Evolutionary conservation across 2,797 vertebrate genomes (phyloP), one percentile per base, ranked within the genome.

Genomic region (Echeneis naucrates): DNA sequence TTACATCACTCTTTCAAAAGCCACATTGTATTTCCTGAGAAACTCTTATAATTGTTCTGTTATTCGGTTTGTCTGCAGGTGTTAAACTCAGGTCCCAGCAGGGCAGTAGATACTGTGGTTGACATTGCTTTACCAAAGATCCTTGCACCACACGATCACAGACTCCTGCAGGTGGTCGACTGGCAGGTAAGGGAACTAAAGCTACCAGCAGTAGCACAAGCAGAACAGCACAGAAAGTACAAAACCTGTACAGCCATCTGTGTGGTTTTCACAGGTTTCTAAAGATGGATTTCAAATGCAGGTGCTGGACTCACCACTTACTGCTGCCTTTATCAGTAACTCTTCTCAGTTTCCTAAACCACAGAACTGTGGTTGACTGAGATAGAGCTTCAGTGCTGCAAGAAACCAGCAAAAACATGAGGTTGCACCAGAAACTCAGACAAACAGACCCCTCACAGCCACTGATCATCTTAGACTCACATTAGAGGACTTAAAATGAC

Each of bases 1-100:
- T 8, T 45, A 45, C 8, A 9, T 21, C 10, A 23, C n/a, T 24
- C 13, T 50, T 12, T 50, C 13, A 12, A 48, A 24, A 23, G 21
- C 21, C 48, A 48, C 47, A 23, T 12, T 48, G 48, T 48, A 14
- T 26, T 42, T n/a, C 42, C 40, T 45, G 19, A 21, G 47, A 3
- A 10, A 8, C 4, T 19, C 30, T 24, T 2, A 24, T 38, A n/a
- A n/a, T n/a, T n/a, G 23, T 33, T 16, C n/a, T 71, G 40, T 62
- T 24, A 11, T 59, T 78, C 35, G 56, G 4, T 87, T 3, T 50
- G 24, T 37, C 2, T 58, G 58, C 82, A 99, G 98, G 96, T 99
- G 75, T 92, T 98, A 52, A 99, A 95, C 87, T 90, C 88, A 6
- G 98, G 97, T 70, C 95, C 94, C 74, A 97, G 97, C 91, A 92